Base-by-base conservation (phyloP, 2,113 vertebrate genomes). In the Camelus dromedarius region DNA sequence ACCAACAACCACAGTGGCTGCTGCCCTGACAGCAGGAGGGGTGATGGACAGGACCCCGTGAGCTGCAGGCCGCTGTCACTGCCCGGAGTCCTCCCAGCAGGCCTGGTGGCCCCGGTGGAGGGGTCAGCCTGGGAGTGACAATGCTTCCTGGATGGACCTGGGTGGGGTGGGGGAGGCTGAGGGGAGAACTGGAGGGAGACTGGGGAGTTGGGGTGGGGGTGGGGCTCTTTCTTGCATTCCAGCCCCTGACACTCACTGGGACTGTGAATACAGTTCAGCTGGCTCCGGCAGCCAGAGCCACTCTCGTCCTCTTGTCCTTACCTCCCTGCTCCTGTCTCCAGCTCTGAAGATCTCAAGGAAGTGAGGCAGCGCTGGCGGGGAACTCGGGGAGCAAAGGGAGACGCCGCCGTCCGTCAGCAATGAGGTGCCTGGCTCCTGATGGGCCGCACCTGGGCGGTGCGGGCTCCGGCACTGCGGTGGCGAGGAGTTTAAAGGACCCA, bases 41-140 rank as follows among this genome's bases (percentile, higher is more conserved):
- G 62, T 28, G 54, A 76, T 18, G 13, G 94, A n/a, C 66, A 38
- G 81, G 30, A 66, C 66, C 69, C 79, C 4, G 46, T 0, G 77
- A 91, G 48, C 75, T 12, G 64, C 8, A 8, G 73, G 58, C 32
- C 32, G 18, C 93, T 97, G 96, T 97, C 97, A 92, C 79, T 13
- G 84, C 66, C 52, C 30, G 12, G 66, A 62, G 69, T 52, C 77
- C 54, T 95, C 82, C 85, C 69, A 81, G 93, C 75, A 42, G 91
- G 81, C 42, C 66, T 9, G 8, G 60, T 42, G 70, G 54, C 93
- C 79, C 42, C 0, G 0, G 92, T 5, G 92, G 84, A 88, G 79
- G 82, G 66, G 92, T 96, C 70, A 77, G 20, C 46, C 14, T 18
- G 54, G 84, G 24, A 83, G 62, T 85, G 67, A 87, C 24, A 11